phyloP scores from a whole-genome alignment of 2,113 vertebrate species.

The Sinocyclocheilus maitianheensis region DNA sequence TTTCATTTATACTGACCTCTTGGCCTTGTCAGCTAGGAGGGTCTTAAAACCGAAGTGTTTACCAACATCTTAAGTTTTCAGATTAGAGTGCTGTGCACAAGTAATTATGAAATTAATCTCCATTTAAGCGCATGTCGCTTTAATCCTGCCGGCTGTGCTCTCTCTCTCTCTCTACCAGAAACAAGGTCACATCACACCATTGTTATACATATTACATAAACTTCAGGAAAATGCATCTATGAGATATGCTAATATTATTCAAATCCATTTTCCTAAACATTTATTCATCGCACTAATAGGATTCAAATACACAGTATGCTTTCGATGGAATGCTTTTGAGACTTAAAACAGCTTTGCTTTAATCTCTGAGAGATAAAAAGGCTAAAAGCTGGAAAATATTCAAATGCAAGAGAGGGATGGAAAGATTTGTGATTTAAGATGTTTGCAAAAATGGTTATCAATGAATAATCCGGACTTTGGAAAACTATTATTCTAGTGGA shows the following conservation, averaged over 20 bases:
- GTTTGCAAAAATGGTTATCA: background rate
- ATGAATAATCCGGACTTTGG: background rate
- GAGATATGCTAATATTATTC: slow-evolving; percentile 5
- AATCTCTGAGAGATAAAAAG: background rate
- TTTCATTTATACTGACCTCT: background rate
- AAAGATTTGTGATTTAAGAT: background rate
- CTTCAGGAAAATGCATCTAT: slow-evolving; percentile 36
- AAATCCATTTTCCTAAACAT: slow-evolving; percentile 7
- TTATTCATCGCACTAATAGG: background rate
- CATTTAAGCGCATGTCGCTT: slow-evolving; percentile 25
- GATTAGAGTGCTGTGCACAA: slow-evolving; percentile 31
- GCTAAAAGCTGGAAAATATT: background rate
- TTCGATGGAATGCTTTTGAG: background rate
- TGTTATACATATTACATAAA: slow-evolving; percentile 8
- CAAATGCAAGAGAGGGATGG: background rate
- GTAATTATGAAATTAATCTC: slow-evolving; percentile 47
- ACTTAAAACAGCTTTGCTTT: slow-evolving; percentile 21
- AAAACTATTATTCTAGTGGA: background rate
- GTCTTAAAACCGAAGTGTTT: slow-evolving; percentile 24
- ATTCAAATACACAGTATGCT: background rate
- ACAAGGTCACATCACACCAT: slow-evolving; percentile 25
- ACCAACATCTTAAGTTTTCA: slow-evolving; percentile 31
- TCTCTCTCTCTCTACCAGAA: slow-evolving; percentile 19
- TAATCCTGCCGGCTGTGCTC: slow-evolving; percentile 29
- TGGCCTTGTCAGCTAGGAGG: background rate